Base-by-base conservation (phyloP, 2,113 vertebrate species). In the Planiliza haematocheilus region DNA sequence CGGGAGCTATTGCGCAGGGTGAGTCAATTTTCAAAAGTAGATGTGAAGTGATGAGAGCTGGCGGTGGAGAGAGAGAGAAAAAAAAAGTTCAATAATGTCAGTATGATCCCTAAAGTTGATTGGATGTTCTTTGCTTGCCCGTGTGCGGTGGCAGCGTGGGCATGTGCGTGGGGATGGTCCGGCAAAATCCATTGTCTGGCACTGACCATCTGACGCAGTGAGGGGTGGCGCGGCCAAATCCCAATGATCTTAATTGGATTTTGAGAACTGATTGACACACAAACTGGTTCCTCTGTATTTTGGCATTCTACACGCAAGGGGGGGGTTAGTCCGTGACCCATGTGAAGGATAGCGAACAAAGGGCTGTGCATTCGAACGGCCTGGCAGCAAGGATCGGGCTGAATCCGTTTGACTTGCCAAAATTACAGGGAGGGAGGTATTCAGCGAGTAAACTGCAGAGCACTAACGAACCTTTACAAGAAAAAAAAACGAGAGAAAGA, bases 171-270 rank as follows among this genome's bases (percentile, higher is more conserved):
- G 62, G 80, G 62, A 81, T 34, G 69, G 56, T 79, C 67, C 43
- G 13, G 73, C 63, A 58, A 76, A 78, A 84, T 84, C 87, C 71
- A 81, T 66, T 76, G 88, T 91, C 81, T 86, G 84, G 43, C 74
- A 85, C 74, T 37, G 72, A 88, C 74, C 77, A 72, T 71, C 56
- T 84, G 83, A 84, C n/a, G 70, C 67, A 73, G n/a, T 60, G 59
- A 82, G 48, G 74, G 66, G 58, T 60, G 70, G 43, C 0, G 7
- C 66, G 77, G 71, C 63, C 72, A 83, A 87, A 86, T 88, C 83
- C 82, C 80, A 85, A 72, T 77, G 84, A 88, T 81, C 83, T 39
- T 86, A 82, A 90, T 86, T 85, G 83, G 83, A 87, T 85, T 88
- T 36, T 37, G 42, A 42, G 69, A 37, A 37, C 62, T 88, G 86